phyloP scores from a whole-genome alignment of 1,140 invertebrate species.

The Bombus difficillimus region DNA sequence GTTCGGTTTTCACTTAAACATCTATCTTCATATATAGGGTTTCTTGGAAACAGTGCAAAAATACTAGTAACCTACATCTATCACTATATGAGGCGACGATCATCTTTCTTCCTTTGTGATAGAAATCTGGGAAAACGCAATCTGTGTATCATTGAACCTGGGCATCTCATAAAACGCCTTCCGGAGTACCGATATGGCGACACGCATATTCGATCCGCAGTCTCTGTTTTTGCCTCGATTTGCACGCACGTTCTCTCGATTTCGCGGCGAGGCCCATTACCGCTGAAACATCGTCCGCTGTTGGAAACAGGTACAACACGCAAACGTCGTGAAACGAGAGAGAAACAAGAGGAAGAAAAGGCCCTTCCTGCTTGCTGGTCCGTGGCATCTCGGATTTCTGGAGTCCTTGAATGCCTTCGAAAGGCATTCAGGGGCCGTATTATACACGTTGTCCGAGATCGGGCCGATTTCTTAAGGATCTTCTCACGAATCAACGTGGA shows the following conservation, averaged over 20 bases:
- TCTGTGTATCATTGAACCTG: not conserved
- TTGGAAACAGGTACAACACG: slow-evolving; percentile 52
- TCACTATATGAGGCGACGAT: too few relatives aligned
- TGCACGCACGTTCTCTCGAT: slow-evolving; percentile 42
- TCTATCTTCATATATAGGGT: too few relatives aligned
- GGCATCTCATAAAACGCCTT: not conserved
- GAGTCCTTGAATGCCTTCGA: slow-evolving; percentile 4
- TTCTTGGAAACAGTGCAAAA: too few relatives aligned
- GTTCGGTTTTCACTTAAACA: too few relatives aligned
- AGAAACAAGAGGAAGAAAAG: not conserved
- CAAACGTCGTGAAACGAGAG: not conserved
- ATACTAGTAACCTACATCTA: too few relatives aligned
- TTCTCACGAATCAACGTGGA: slow-evolving; percentile 48
- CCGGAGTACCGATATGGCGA: not conserved
- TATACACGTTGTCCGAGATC: slow-evolving; percentile 9
- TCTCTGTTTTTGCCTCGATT: slow-evolving; percentile 56
- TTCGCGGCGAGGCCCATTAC: slow-evolving; percentile 50
- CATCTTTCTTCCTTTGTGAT: too few relatives aligned
- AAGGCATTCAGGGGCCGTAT: not conserved
- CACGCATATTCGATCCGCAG: slow-evolving; percentile 18
- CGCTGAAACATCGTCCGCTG: slow-evolving; percentile 55
- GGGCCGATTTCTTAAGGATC: slow-evolving; percentile 31
- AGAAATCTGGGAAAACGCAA: too few relatives aligned
- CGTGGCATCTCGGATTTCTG: slow-evolving; percentile 50
- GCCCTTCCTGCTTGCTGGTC: slow-evolving; percentile 13